Evolutionary conservation across 1,140 invertebrate species (phyloP), one percentile per base, ranked within the genome.

Genomic region (Paracyclopina nana): DNA sequence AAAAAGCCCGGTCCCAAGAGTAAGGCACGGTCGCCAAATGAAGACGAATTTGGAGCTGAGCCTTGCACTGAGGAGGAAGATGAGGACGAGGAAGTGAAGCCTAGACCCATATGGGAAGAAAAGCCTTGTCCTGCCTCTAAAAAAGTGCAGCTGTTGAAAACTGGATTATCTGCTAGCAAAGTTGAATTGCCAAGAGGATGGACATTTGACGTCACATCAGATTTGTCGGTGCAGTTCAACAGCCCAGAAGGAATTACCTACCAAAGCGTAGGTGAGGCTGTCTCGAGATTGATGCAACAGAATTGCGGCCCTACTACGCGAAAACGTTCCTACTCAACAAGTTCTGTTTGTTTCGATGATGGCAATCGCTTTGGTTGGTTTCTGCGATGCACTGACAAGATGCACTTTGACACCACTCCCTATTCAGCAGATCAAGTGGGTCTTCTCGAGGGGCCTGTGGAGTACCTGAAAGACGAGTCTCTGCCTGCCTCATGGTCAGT

Each of bases 161-260:
- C n/a, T n/a, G n/a, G n/a, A n/a, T n/a, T n/a, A n/a, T n/a, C n/a
- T n/a, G n/a, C n/a, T n/a, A n/a, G n/a, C n/a, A n/a, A n/a, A n/a
- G n/a, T n/a, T n/a, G n/a, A n/a, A n/a, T n/a, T n/a, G n/a, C n/a
- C n/a, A n/a, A n/a, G n/a, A n/a, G n/a, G n/a, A n/a, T n/a, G n/a
- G n/a, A n/a, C n/a, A n/a, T n/a, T n/a, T n/a, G n/a, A n/a, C n/a
- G n/a, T n/a, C n/a, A n/a, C n/a, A n/a, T n/a, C n/a, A n/a, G n/a
- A n/a, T n/a, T n/a, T n/a, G n/a, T n/a, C n/a, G n/a, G n/a, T n/a
- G n/a, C n/a, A n/a, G n/a, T n/a, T n/a, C n/a, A n/a, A n/a, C n/a
- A 48, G 45, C n/a, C 45, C 45, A 6, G 45, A 48, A 16, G 45
- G 45, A 5, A 28, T 27, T 4, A 28, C 30, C 14, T 48, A 28